A percentile compares a stretch with the other conserved stretches of the same genome.
Conservation (phyloP, 2,113 vertebrate genomes). For the Microcebus murinus region DNA sequence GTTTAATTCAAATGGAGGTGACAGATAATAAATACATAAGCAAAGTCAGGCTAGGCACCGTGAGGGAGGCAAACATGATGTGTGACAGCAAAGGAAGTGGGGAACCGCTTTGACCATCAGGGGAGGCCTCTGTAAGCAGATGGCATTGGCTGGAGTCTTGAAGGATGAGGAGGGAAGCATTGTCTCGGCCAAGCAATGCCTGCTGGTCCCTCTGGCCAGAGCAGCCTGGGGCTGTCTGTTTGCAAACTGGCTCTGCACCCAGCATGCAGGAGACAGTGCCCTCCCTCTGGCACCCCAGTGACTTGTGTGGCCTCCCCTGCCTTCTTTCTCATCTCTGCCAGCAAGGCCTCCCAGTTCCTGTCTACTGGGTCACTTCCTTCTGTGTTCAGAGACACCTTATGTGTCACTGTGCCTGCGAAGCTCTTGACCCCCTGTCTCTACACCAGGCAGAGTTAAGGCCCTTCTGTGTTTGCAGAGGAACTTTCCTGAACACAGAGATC, state of each 20-base stretch:
- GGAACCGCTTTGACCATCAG: neutral
- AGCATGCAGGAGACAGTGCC: neutral
- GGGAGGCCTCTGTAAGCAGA: neutral
- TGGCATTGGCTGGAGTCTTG: neutral
- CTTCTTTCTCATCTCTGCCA: neutral
- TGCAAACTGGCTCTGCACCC: neutral
- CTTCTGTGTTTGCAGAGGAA: neutral
- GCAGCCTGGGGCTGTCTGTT: neutral
- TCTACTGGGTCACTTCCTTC: neutral
- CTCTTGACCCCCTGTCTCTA: neutral
- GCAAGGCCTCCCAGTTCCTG: neutral
- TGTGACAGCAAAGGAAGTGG: neutral
- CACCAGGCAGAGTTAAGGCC: neutral
- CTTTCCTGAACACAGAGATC: neutral
- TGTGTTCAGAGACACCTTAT: neutral
- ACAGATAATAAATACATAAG: neutral
- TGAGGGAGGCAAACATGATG: neutral
- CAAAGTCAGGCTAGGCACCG: neutral
- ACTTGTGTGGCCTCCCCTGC: neutral
- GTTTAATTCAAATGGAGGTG: neutral
- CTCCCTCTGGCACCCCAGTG: no score
- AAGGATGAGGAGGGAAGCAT: neutral
- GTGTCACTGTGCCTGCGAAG: neutral
- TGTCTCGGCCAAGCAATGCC: rapidly evolving
- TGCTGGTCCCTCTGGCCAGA: neutral